A percentile compares a stretch with the other conserved stretches of the same genome.
phyloP scores from a whole-genome alignment of 2,797 vertebrate genomes.

The Chloroceryle inda region DNA sequence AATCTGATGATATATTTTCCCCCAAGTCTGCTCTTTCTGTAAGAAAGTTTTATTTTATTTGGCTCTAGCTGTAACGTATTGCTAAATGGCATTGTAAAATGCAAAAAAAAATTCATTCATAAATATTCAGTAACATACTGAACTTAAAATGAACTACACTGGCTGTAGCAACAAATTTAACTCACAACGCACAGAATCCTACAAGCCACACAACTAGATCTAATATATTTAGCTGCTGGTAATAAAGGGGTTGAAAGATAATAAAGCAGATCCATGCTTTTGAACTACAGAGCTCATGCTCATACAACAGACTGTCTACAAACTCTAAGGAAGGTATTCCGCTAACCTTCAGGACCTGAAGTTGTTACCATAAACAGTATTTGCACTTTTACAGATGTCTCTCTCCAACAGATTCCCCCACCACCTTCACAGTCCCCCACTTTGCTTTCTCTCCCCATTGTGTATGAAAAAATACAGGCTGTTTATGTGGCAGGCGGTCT shows the following conservation, averaged over 20 bases:
- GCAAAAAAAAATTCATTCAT: conserved; percentile 66
- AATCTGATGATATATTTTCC: conserved; percentile 23
- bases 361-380: neutral
- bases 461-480: neutral
- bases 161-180: conserved; percentile 49
- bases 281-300: neutral
- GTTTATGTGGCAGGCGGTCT: neutral
- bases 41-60: conserved; percentile 65
- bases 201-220: neutral
- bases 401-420: neutral
- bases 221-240: neutral
- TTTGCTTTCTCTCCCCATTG: neutral
- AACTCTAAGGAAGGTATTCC: neutral
- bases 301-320: neutral
- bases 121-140: conserved; percentile 72
- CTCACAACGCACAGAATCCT: conserved; percentile 15
- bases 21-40: conserved; percentile 38
- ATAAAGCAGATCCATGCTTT: neutral
- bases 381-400: neutral
- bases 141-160: conserved; percentile 64
- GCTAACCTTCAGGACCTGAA: neutral
- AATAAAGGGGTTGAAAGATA: neutral
- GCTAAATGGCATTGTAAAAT: conserved; percentile 63
- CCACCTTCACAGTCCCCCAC: neutral
- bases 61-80: conserved; percentile 43